Evolutionary conservation across 2,797 vertebrate species (phyloP), one percentile per base, ranked within the genome.

Genomic region (Cirrhinus molitorella): DNA sequence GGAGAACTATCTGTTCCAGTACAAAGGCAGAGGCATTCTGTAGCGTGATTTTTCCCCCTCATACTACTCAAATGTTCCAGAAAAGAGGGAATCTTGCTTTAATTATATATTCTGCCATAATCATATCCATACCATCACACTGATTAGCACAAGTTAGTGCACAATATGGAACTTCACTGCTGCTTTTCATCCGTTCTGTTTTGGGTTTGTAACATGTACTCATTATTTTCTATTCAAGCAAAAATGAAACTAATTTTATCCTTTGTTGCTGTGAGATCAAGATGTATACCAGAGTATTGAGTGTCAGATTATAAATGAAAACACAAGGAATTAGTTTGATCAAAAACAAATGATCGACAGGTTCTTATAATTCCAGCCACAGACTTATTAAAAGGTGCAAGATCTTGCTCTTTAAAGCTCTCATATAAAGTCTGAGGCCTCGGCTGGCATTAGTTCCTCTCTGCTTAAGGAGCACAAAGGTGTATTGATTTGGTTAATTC

Each of bases 381-480:
- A 16, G 14, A 53, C 84, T 81, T 70, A 84, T 81, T 86, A 71
- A 68, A 61, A 78, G 45, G 57, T 74, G n/a, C 63, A 17, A 59
- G 55, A 66, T 61, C 11, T 47, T 51, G 25, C 49, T 67, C 67
- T 88, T 47, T 61, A 34, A 65, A 68, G 53, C 31, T 76, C 79
- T 82, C 65, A 57, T 43, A 79, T 72, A 23, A 86, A 84, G 67
- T 81, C 31, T 43, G 63, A 34, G n/a, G 53, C 40, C 40, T 78
- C n/a, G 77, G 61, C 43, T 49, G n/a, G 83, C 10, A 80, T 88
- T 86, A 85, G 87, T 85, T 87, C 85, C 87, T 83, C 85, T 86
- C 85, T 83, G 72, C 73, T 85, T 85, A 70, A 83, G 81, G 55
- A 79, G 63, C 83, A 88, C 83, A 85, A 87, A 81, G 85, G 80